A percentile compares a stretch with the other conserved stretches of the same genome.
These are phyloP conservation scores for Anoplius nigerrimus DNA, from an alignment of 2,888 invertebrate genomes.

Conservation along the genomic window DNA sequence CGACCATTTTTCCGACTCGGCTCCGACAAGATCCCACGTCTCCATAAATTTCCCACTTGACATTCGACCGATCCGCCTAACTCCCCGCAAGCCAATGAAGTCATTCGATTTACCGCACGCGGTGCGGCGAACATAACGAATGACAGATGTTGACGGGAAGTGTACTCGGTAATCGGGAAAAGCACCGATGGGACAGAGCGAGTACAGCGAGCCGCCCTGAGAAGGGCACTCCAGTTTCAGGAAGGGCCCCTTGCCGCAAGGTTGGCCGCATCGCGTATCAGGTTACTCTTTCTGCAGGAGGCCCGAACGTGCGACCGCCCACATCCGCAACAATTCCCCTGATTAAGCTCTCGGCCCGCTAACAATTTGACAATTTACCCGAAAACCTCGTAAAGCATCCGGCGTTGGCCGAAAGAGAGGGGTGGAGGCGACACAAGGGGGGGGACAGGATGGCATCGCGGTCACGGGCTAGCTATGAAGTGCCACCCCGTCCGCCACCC, in stretches of 20 bases:
- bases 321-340: conserved; percentile 70
- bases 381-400: conserved; percentile 67
- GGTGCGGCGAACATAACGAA: too few species aligned
- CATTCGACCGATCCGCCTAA: too few species aligned
- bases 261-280: conserved; percentile 56
- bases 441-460: conserved; percentile 43
- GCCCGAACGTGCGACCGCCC: conserved; percentile 63
- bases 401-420: conserved; percentile 47
- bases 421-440: conserved; percentile 25
- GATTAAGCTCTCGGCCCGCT: conserved; percentile 67
- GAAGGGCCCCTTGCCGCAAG: background rate
- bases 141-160: too few species aligned
- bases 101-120: too few species aligned
- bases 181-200: too few species aligned
- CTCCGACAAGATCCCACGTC: too few species aligned
- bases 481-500: conserved; percentile 2
- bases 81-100: too few species aligned
- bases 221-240: too few species aligned
- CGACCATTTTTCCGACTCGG: too few species aligned
- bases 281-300: conserved; percentile 56
- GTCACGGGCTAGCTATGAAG: conserved; percentile 30
- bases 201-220: too few species aligned
- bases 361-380: conserved; percentile 72
- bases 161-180: too few species aligned
- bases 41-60: too few species aligned